Conservation (phyloP, 1,140 invertebrate species). For the Diuraphis noxia region DNA sequence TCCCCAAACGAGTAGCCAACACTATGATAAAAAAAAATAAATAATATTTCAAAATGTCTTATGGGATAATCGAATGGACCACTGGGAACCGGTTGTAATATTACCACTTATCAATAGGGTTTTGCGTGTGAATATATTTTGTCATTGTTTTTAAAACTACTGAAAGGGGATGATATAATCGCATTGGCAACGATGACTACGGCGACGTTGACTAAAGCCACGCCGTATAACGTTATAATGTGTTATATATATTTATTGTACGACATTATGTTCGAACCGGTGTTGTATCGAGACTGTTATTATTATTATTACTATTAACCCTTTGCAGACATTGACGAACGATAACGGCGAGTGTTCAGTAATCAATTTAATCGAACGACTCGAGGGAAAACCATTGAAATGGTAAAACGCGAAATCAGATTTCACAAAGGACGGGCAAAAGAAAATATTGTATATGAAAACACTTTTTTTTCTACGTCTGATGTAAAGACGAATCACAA, state of each 20-base stretch:
- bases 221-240: background rate
- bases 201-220: too few relatives aligned
- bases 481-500: background rate
- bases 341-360: slow-evolving; percentile 17
- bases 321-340: background rate
- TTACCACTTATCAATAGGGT: slow-evolving; percentile 4
- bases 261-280: background rate
- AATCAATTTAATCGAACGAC: slow-evolving; percentile 41
- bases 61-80: slow-evolving; percentile 1
- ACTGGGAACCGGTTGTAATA: background rate
- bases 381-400: slow-evolving; percentile 13
- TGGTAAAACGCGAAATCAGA: slow-evolving; percentile 37
- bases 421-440: slow-evolving; percentile 12
- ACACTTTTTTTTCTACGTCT: slow-evolving; percentile 5
- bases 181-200: background rate
- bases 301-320: background rate
- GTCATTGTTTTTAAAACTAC: background rate
- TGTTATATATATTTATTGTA: background rate
- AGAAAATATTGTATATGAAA: slow-evolving; percentile 1
- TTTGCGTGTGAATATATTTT: slow-evolving; percentile 27
- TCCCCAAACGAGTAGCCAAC: background rate
- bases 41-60: slow-evolving; percentile 2
- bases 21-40: background rate
- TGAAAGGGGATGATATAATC: background rate
- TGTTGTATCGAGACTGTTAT: background rate